Evolutionary conservation across 2,113 vertebrate species (phyloP).

Genomic region (Nestor notabilis): DNA sequence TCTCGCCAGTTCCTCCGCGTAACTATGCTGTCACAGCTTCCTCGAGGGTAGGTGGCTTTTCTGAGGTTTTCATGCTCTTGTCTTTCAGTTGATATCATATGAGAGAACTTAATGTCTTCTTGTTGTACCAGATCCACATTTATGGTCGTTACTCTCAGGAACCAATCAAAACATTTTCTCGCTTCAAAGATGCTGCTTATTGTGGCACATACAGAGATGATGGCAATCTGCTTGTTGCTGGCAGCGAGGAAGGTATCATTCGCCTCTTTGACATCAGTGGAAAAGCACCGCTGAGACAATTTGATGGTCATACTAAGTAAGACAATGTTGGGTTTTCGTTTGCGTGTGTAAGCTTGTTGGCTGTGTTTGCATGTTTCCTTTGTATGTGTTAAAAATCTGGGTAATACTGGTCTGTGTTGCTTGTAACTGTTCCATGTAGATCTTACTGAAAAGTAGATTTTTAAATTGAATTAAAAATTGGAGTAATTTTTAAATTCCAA

Average conservation of each 20-base stretch:
- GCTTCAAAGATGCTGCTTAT: slow-evolving; percentile 91
- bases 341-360: accelerated
- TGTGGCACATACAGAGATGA: slow-evolving; percentile 89
- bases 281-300: slow-evolving; percentile 87
- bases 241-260: slow-evolving; percentile 87
- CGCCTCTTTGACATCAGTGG: slow-evolving; percentile 89
- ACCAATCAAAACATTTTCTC: slow-evolving; percentile 89
- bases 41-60: slow-evolving; percentile 83
- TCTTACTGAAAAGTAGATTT: neutral
- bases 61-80: accelerated
- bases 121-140: slow-evolving; percentile 85
- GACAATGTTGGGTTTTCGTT: neutral
- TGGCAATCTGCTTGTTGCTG: slow-evolving; percentile 88
- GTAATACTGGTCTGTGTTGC: accelerated
- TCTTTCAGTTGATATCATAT: neutral
- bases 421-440: accelerated
- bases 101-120: accelerated
- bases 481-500: neutral
- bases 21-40: slow-evolving; percentile 96
- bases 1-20: slow-evolving; percentile 85
- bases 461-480: neutral
- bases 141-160: slow-evolving; percentile 93
- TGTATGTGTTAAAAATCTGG: neutral
- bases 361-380: neutral
- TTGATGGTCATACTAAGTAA: slow-evolving; percentile 91